phyloP scores from a whole-genome alignment of 1,140 invertebrate genomes.

The Trichomalopsis sarcophagae region DNA sequence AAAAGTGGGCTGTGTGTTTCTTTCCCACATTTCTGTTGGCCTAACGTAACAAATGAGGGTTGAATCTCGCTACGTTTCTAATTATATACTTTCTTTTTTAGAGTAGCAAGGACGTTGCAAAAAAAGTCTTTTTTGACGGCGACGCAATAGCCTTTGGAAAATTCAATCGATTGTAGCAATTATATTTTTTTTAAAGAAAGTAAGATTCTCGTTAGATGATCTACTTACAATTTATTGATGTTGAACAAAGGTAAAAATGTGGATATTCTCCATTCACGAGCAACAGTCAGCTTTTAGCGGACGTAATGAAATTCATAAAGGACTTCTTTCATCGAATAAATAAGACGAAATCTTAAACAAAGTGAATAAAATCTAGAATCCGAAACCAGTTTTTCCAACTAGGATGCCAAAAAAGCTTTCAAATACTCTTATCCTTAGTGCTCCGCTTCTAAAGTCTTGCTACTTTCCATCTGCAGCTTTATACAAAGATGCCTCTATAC shows the following conservation, averaged over 20 bases:
- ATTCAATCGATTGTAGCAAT: background rate
- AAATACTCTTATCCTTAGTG: background rate
- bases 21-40: background rate
- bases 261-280: background rate
- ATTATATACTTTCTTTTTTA: conserved; percentile 8
- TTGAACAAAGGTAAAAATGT: background rate
- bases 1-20: conserved; percentile 33
- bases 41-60: conserved; percentile 11
- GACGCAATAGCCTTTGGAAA: background rate
- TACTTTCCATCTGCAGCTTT: background rate
- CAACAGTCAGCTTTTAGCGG: background rate
- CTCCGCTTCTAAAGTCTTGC: background rate
- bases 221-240: background rate
- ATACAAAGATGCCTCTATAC: background rate
- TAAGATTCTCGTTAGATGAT: background rate
- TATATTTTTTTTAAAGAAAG: too few species aligned
- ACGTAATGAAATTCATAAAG: background rate
- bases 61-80: background rate
- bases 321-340: background rate
- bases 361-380: background rate
- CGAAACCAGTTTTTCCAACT: background rate
- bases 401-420: background rate
- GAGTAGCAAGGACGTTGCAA: background rate
- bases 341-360: background rate
- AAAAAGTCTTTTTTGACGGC: too few species aligned